phyloP scores from a whole-genome alignment of 2,113 vertebrate genomes.

The Ciconia maguari region DNA sequence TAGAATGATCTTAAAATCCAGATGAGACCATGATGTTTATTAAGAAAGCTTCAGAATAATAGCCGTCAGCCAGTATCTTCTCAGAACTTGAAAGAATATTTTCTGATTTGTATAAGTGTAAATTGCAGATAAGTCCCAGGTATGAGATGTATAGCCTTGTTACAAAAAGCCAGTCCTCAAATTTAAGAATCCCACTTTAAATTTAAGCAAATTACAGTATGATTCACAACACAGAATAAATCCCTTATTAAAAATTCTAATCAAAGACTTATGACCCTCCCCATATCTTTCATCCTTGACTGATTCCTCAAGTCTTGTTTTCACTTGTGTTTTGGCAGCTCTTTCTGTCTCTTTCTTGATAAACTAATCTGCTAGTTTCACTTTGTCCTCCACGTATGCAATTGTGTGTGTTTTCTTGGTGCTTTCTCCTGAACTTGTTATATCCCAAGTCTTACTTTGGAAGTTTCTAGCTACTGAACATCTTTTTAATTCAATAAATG shows the following conservation, averaged over 20 bases:
- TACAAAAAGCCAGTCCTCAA: not conserved
- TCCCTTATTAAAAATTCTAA: constrained; percentile 15
- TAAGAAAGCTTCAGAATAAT: not conserved
- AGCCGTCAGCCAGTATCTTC: not conserved
- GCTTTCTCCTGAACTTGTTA: not conserved
- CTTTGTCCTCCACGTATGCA: not conserved
- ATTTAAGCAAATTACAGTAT: constrained; percentile 22
- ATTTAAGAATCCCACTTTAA: constrained; percentile 9
- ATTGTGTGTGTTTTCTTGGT: not conserved
- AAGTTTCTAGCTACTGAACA: not conserved
- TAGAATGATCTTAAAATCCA: not conserved
- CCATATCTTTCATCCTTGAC: not conserved
- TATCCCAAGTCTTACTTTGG: not conserved
- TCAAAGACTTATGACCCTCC: constrained; percentile 4
- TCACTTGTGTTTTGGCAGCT: constrained; percentile 3
- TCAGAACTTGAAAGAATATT: not conserved
- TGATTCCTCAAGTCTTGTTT: constrained; percentile 1
- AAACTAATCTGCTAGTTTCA: not conserved
- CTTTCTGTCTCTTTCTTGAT: not conserved
- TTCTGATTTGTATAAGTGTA: not conserved
- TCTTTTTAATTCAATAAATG: not conserved
- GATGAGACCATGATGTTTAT: not conserved
- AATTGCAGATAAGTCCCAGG: not conserved
- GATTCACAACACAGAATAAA: constrained; percentile 31
- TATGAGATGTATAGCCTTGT: not conserved